Evolutionary conservation across 2,113 vertebrate species (phyloP), one percentile per base, ranked within the genome.

Genomic region (Rhynchomys soricoides): DNA sequence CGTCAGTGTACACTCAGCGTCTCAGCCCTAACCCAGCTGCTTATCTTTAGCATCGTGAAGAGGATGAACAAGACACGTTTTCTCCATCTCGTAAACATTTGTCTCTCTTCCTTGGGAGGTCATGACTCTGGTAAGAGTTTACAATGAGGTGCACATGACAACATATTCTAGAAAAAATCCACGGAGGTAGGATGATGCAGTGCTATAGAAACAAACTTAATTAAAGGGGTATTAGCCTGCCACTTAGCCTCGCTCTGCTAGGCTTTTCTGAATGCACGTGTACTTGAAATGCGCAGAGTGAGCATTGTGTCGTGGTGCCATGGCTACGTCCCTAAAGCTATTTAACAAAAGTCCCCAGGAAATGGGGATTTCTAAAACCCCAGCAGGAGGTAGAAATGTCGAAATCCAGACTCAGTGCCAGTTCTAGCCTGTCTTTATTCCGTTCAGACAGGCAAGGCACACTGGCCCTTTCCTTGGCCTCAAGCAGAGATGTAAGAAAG

Each of bases 371-470:
- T 92, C 85, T 82, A 78, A 78, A 83, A 93, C 73, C 75, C 87
- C 37, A 94, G 52, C 19, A 81, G 89, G 87, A 91, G 81, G 94
- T 86, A 81, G 55, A 96, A 96, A 78, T 73, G 19, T 29, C 82
- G 1, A 48, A 74, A 83, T 91, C 59, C 55, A 95, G 88, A 81
- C n/a, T n/a, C 9, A 40, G 79, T 8, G 94, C 21, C 64, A 13
- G 52, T 86, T 16, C 83, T 45, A 66, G 43, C 24, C 74, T 88
- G 13, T 34, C 37, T 11, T 81, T 16, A 11, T 91, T 73, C 78
- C 73, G 37, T 92, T 83, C 82, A 92, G 59, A 92, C 66, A 37
- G 31, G 66, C n/a, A 24, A 91, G 31, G 59, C 19, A 50, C 22
- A 70, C 2, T 85, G 52, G 29, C 48, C 34, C 52, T 22, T 57